Conservation (phyloP, 2,113 vertebrate species). For the Natator depressus region DNA sequence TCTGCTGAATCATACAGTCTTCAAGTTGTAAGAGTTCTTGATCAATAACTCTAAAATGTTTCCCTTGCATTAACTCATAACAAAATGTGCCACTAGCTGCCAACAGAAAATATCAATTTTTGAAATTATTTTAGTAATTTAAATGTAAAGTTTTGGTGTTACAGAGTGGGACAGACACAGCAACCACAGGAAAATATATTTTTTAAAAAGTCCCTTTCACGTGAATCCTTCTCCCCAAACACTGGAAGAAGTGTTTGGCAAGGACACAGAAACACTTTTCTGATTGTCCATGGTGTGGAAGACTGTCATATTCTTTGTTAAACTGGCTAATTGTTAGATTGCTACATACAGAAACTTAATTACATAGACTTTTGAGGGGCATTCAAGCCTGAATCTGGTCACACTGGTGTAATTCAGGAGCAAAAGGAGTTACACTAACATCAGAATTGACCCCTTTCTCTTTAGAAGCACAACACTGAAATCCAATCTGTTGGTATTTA, state of each 20-base stretch:
- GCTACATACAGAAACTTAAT: neutral
- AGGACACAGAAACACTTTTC: neutral
- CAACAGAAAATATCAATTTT: neutral
- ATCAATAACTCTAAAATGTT: neutral
- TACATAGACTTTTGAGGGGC: neutral
- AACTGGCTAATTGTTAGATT: neutral
- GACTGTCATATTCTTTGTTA: neutral
- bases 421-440: neutral
- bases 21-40: constrained; percentile 5
- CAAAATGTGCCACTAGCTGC: neutral
- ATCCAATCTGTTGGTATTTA: neutral
- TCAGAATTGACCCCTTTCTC: neutral
- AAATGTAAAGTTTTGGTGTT: neutral
- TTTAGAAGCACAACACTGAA: neutral
- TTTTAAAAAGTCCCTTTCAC: neutral
- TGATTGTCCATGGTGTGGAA: neutral
- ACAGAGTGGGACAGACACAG: fast-evolving
- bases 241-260: neutral
- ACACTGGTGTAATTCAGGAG: neutral
- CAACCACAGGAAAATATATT: neutral
- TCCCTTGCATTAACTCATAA: neutral
- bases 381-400: neutral
- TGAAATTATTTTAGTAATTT: constrained; percentile 17
- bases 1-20: constrained; percentile 33
- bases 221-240: neutral